Evolutionary conservation across 2,113 vertebrate genomes (phyloP).

Genomic region (Archocentrus centrarchus): DNA sequence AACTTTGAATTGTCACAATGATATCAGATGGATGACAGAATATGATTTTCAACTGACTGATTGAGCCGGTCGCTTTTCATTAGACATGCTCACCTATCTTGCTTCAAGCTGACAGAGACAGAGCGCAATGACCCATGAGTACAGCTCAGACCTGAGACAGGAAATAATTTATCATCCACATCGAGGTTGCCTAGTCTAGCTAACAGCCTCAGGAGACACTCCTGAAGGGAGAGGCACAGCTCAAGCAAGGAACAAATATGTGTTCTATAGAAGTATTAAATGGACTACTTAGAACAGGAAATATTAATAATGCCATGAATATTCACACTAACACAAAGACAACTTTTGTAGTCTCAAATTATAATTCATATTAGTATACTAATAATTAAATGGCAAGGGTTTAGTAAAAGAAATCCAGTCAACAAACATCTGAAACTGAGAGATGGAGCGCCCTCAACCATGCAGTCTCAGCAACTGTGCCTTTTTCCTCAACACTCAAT

Average conservation of each 20-base stretch:
- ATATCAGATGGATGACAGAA: neutral
- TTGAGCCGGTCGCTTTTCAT: conserved; percentile 40
- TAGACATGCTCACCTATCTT: conserved; percentile 23
- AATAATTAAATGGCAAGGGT: neutral
- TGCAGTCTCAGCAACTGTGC: neutral
- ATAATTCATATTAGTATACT: neutral
- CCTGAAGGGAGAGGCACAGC: conserved; percentile 16
- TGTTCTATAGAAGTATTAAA: neutral
- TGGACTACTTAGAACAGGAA: neutral
- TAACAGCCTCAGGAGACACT: conserved; percentile 18
- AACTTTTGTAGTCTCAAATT: neutral
- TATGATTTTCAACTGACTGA: conserved; percentile 41
- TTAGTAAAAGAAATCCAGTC: conserved; percentile 12
- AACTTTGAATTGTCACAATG: neutral
- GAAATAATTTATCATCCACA: conserved; percentile 58
- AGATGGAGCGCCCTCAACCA: neutral
- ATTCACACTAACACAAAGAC: neutral
- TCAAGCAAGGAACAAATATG: conserved; percentile 11
- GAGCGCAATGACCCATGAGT: conserved; percentile 54
- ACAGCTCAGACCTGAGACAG: conserved; percentile 50
- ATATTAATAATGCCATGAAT: neutral
- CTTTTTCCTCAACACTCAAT: neutral
- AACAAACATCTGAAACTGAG: conserved; percentile 12
- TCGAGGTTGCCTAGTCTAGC: neutral
- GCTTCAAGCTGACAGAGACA: conserved; percentile 34